phyloP scores from a whole-genome alignment of 2,888 invertebrate genomes.

The Temnothorax unifasciatus region DNA sequence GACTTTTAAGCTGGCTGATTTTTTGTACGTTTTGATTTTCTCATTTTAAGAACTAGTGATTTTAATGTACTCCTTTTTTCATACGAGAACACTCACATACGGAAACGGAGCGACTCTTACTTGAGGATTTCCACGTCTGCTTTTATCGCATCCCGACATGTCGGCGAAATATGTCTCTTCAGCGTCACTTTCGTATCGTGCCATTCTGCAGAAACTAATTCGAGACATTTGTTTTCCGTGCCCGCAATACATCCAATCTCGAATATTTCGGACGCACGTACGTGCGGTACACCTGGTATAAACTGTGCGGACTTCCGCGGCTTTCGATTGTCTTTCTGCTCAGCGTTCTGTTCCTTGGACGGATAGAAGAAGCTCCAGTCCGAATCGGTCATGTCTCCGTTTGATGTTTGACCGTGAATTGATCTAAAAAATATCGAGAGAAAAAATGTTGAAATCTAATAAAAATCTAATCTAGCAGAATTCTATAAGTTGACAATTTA shows the following conservation, averaged over 20 bases:
- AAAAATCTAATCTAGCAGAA: background rate
- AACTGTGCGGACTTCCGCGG: constrained; percentile 1
- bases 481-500: background rate
- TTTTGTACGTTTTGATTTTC: background rate
- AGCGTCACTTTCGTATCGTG: constrained; percentile 79
- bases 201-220: constrained; percentile 81
- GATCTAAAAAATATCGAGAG: background rate
- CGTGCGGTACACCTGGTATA: constrained; percentile 76
- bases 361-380: constrained; percentile 25
- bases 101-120: constrained; percentile 57
- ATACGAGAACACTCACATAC: no score
- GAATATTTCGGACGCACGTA: constrained; percentile 78
- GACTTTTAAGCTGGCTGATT: background rate
- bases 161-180: constrained; percentile 78
- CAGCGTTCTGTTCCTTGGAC: constrained; percentile 73
- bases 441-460: no score
- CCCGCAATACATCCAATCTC: constrained; percentile 82
- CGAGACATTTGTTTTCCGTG: constrained; percentile 81
- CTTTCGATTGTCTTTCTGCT: constrained; percentile 70
- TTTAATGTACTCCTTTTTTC: background rate
- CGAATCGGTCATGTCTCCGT: constrained; percentile 41
- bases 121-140: constrained; percentile 79
- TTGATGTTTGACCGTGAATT: constrained; percentile 72
- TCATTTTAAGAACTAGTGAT: background rate
- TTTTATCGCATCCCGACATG: constrained; percentile 78